Conservation (phyloP, 2,113 vertebrate genomes). For the Dromaius novaehollandiae region DNA sequence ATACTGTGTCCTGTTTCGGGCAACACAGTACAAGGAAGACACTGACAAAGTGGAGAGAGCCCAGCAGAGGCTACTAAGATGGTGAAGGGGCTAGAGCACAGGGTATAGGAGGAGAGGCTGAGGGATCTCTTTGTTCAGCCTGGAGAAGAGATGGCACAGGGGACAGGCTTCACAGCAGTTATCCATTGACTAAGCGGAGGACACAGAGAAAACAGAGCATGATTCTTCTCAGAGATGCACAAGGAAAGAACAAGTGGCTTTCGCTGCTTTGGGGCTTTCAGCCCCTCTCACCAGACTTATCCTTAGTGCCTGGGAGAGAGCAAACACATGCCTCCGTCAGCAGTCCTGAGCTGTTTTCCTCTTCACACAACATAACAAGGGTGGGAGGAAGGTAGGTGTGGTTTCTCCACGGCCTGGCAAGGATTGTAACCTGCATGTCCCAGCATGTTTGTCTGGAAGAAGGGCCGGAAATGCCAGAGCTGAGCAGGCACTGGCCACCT, state of each 20-base stretch:
- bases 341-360: not conserved
- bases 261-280: not conserved
- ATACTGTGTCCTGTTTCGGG: not conserved
- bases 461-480: not conserved
- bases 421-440: not conserved
- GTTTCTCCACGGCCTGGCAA: not conserved
- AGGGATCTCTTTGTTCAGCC: not conserved
- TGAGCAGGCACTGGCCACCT: not conserved
- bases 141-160: not conserved
- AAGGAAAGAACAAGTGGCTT: not conserved
- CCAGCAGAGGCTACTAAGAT: not conserved
- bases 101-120: not conserved
- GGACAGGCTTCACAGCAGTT: not conserved
- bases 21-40: not conserved
- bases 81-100: not conserved
- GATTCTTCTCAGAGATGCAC: not conserved
- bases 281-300: not conserved
- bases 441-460: not conserved
- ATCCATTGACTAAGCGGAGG: not conserved
- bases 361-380: fast-evolving
- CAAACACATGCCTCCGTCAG: not conserved
- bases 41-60: not conserved
- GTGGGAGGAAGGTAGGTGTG: not conserved
- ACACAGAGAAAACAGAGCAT: not conserved
- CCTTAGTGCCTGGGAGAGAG: not conserved